Base-by-base conservation (phyloP, 2,888 invertebrate genomes). In the Andrena trimmerana region DNA sequence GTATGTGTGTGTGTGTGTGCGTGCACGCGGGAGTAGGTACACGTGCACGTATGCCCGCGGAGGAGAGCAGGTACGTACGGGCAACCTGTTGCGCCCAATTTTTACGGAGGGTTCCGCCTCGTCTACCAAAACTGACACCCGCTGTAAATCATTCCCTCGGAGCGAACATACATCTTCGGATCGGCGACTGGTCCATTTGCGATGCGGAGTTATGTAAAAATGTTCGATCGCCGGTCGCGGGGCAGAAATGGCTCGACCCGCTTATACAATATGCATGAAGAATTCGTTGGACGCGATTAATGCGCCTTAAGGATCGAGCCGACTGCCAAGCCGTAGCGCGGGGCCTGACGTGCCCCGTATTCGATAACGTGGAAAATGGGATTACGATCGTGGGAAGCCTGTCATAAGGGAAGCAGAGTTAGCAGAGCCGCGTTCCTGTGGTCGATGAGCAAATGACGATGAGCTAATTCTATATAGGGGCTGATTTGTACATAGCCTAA, bases 51-150 rank as follows among this genome's bases (percentile, higher is more conserved):
- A 27, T 24, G 48, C 27, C 13, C 10, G 20, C 62, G 70, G 42
- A 63, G 63, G 65, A 67, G 42, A 42, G 75, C 78, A 82, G 82
- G 85, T 88, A 88, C 78, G 50, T 87, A 89, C 85, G 77, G 86
- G 86, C 89, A 89, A 89, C 89, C 89, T 89, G 89, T 89, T 89
- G 89, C 89, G 87, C 78, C 78, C 85, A 88, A 89, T 89, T 89
- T 89, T 89, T 89, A 81, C 85, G 83, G 71, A 86, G 85, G 83
- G 76, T 89, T 88, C 84, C 78, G 79, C 81, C 83, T 85, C 84
- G 83, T 84, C 83, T 81, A 86, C 81, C 85, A 81, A 88, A 89
- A 88, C 86, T 83, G 88, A 86, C 88, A 81, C 77, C 57, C 1
- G 78, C 79, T 79, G 83, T 87, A 87, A 87, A 87, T 86, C 87